phyloP scores from a whole-genome alignment of 2,113 vertebrate species.

The Amazona vittata region DNA sequence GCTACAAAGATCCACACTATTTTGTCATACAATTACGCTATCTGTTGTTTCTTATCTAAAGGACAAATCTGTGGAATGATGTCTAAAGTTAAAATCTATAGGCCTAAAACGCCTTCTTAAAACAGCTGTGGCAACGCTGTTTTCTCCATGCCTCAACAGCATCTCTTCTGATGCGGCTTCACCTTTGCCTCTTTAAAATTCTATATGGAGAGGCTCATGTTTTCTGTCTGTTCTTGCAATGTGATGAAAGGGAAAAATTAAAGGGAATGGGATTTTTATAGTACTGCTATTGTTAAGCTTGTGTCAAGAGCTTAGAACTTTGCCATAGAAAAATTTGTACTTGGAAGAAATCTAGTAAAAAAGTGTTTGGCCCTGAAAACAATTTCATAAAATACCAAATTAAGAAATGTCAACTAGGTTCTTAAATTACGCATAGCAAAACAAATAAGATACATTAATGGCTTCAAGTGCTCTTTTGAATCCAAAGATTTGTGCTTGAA shows the following conservation, averaged over 20 bases:
- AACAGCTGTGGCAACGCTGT: not conserved
- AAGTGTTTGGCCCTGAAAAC: not conserved
- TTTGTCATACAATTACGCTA: not conserved
- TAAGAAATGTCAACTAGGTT: constrained; percentile 33
- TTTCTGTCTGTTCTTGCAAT: not conserved
- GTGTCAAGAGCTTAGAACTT: not conserved
- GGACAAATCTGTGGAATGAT: not conserved
- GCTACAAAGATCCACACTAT: not conserved
- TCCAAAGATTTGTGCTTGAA: constrained; percentile 34
- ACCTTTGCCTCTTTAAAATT: constrained; percentile 23
- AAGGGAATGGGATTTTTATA: not conserved
- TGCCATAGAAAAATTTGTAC: not conserved
- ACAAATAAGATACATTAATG: constrained; percentile 28
- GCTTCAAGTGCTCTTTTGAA: constrained; percentile 26
- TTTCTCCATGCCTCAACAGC: not conserved
- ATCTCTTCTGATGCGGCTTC: not conserved
- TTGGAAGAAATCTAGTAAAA: constrained; percentile 15
- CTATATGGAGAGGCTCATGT: not conserved
- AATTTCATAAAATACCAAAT: constrained; percentile 52
- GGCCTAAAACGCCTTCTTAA: not conserved
- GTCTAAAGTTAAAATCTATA: not conserved
- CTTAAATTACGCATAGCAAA: constrained; percentile 45
- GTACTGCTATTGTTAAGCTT: constrained; percentile 2
- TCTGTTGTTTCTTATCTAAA: not conserved
- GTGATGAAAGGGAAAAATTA: constrained; percentile 19